Conservation (phyloP, 2,797 vertebrate genomes). For the Tadarida brasiliensis region DNA sequence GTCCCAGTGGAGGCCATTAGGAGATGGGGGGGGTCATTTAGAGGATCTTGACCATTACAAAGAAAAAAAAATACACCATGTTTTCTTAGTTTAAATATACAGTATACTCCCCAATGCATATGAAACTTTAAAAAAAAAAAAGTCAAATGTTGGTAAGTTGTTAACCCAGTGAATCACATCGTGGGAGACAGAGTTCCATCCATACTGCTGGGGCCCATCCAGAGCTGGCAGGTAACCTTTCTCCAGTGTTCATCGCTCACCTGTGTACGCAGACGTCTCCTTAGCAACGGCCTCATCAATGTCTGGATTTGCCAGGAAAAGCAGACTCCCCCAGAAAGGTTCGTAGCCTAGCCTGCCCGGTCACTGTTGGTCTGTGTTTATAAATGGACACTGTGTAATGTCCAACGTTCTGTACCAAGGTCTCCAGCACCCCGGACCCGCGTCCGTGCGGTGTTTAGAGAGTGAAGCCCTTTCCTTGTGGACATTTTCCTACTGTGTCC, state of each 20-base stretch:
- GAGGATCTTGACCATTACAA: constrained; percentile 54
- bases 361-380: constrained; percentile 84
- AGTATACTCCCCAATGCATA: constrained; percentile 70
- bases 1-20: neutral
- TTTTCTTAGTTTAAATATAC: constrained; percentile 72
- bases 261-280: constrained; percentile 76
- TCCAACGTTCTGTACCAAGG: constrained; percentile 85
- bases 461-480: constrained; percentile 87
- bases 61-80: neutral
- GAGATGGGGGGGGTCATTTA: neutral
- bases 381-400: constrained; percentile 85
- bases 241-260: constrained; percentile 79
- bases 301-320: constrained; percentile 74
- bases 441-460: constrained; percentile 85
- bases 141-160: neutral
- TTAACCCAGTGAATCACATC: constrained; percentile 41
- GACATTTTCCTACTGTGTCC: constrained; percentile 88
- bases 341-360: constrained; percentile 84
- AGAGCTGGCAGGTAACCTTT: constrained; percentile 15
- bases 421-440: constrained; percentile 89
- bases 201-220: constrained; percentile 46
- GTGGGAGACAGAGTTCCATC: neutral
- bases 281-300: constrained; percentile 81
- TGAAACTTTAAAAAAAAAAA: constrained; percentile 60
- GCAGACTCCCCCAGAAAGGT: constrained; percentile 81